phyloP scores from a whole-genome alignment of 2,888 invertebrate genomes.

The Amblyjoppa fuscipennis region DNA sequence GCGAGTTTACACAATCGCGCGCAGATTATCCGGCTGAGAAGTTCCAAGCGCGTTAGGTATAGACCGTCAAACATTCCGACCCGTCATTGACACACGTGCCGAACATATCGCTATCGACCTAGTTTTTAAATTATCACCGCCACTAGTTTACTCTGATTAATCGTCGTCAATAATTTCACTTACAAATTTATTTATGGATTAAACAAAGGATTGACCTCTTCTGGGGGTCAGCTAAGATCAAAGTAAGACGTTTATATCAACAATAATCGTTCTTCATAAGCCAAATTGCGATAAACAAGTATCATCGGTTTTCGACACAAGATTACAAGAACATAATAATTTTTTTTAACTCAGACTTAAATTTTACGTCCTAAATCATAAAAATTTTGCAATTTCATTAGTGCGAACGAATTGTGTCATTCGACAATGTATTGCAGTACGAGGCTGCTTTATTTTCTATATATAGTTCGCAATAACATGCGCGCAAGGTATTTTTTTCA shows the following conservation, averaged over 20 bases:
- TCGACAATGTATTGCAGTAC: too few relatives aligned
- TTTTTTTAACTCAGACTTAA: not conserved
- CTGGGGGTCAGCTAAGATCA: not conserved
- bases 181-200: not conserved
- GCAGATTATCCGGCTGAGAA: conserved; percentile 38
- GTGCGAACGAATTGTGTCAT: not conserved
- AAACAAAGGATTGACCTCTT: conserved; percentile 9
- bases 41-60: conserved; percentile 26
- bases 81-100: conserved; percentile 7
- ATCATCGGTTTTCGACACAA: not conserved
- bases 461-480: too few relatives aligned
- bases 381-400: not conserved
- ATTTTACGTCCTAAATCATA: not conserved
- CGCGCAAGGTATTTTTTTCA: too few relatives aligned
- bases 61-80: conserved; percentile 23
- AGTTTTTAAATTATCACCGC: conserved; percentile 23
- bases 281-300: conserved; percentile 1
- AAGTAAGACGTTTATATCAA: not conserved
- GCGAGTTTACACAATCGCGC: conserved; percentile 28
- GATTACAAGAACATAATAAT: not conserved
- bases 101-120: conserved; percentile 41
- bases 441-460: too few relatives aligned
- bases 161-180: not conserved
- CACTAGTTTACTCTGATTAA: not conserved
- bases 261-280: not conserved